Conservation (phyloP, 2,797 vertebrate genomes). For the Sardinella longiceps region DNA sequence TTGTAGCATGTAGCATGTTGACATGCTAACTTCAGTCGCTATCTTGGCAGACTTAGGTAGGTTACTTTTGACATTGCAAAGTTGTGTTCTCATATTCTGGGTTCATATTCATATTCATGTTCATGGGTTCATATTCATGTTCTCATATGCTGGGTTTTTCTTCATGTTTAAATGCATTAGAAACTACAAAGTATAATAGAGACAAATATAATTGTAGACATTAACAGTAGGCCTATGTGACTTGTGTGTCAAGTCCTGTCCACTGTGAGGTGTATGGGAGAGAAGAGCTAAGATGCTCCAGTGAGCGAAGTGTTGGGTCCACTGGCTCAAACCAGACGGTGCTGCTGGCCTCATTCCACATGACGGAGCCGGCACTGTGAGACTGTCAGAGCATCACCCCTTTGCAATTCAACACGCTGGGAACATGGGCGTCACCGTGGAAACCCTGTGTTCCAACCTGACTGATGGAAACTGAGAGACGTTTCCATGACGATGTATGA, state of each 20-base stretch:
- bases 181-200: too few species aligned
- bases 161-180: too few species aligned
- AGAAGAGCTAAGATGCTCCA: not conserved
- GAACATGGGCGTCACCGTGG: not conserved
- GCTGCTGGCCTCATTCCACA: constrained; percentile 18
- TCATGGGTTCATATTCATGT: too few species aligned
- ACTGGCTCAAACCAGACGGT: not conserved
- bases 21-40: too few species aligned
- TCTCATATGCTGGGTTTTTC: too few species aligned
- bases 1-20: too few species aligned
- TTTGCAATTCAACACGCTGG: not conserved
- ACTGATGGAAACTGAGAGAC: not conserved
- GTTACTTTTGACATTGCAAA: too few species aligned
- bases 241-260: not conserved
- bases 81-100: too few species aligned
- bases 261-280: not conserved
- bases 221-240: too few species aligned
- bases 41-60: too few species aligned
- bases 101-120: too few species aligned
- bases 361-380: not conserved
- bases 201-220: too few species aligned
- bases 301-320: not conserved
- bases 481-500: not conserved
- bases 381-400: not conserved
- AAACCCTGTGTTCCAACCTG: not conserved